phyloP scores from a whole-genome alignment of 92 coral and sea anemone species.

The Muricea muricata region DNA sequence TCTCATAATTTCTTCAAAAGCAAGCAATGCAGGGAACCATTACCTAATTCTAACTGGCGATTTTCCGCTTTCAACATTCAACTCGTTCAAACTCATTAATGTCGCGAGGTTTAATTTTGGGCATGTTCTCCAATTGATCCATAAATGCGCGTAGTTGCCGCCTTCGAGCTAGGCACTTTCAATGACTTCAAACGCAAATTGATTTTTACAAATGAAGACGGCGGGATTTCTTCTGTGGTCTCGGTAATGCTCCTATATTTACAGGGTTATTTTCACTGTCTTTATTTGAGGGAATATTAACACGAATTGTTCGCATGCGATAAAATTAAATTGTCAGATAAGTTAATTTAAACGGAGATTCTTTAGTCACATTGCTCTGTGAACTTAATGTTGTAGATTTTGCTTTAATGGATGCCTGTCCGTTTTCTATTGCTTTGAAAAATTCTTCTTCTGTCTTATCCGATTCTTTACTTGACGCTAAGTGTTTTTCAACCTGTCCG shows the following conservation, averaged over 20 bases:
- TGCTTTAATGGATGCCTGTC: background rate
- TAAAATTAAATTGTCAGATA: background rate
- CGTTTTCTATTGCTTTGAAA: background rate
- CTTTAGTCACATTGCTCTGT: background rate
- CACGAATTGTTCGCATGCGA: background rate
- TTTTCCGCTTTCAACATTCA: conserved; percentile 68
- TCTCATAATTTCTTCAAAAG: conserved; percentile 55
- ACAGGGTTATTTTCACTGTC: background rate
- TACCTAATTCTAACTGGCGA: no score
- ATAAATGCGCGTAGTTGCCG: conserved; percentile 51
- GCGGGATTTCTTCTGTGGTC: no score
- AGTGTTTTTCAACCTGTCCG: background rate
- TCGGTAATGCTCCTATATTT: no score
- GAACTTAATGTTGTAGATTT: background rate
- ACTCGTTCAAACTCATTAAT: conserved; percentile 50
- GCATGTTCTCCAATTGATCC: conserved; percentile 61
- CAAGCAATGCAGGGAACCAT: no score
- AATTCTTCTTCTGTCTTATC: background rate
- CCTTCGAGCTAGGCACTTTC: conserved; percentile 9
- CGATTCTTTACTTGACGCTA: conserved; percentile 6
- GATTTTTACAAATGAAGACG: no score
- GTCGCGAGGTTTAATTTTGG: conserved; percentile 29
- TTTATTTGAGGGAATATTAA: background rate
- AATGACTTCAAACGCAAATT: no score
- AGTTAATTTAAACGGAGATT: background rate